phyloP scores from a whole-genome alignment of 64 coral and sea anemone species.

The Pocillopora verrucosa region DNA sequence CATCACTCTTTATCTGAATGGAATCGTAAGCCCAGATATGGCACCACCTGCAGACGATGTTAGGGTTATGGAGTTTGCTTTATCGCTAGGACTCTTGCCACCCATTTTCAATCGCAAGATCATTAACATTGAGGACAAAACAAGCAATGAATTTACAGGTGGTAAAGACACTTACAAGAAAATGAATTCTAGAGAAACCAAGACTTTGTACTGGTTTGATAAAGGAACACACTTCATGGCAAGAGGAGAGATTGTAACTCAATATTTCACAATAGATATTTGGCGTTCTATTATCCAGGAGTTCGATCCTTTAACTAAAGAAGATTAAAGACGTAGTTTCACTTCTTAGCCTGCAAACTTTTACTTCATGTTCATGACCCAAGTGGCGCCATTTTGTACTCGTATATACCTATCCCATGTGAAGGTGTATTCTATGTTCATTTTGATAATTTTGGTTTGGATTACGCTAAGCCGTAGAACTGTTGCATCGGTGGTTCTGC shows the following conservation, averaged over 20 bases:
- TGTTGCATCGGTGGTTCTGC: no score
- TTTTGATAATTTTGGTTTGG: no score
- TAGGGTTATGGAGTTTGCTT: constrained; percentile 36
- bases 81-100: not conserved
- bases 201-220: not conserved
- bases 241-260: not conserved
- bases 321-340: not conserved
- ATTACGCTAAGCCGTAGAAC: no score
- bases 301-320: not conserved
- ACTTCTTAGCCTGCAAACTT: no score
- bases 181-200: not conserved
- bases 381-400: no score
- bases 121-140: constrained; percentile 38
- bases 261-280: accelerated
- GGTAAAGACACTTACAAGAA: constrained; percentile 21
- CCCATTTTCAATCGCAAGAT: not conserved
- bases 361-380: no score
- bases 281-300: constrained; percentile 7
- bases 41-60: not conserved
- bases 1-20: not conserved
- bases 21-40: not conserved
- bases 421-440: no score
- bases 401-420: no score
- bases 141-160: not conserved
- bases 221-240: not conserved